phyloP scores from a whole-genome alignment of 2,113 vertebrate species.

The Panurus biarmicus region DNA sequence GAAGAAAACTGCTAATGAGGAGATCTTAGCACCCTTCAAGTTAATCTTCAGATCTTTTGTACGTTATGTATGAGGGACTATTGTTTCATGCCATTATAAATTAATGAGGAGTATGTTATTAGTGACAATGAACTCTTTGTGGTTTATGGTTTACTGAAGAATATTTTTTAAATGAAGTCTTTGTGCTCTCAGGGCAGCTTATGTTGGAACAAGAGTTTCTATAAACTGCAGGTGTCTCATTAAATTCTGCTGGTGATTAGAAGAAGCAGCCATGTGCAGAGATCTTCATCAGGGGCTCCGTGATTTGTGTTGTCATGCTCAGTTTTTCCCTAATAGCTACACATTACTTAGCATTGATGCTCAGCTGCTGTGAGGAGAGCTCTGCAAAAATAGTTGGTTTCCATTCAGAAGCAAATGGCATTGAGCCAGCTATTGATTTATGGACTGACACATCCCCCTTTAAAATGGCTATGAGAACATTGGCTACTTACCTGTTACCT shows the following conservation, averaged over 20 bases:
- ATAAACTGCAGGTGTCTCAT: constrained; percentile 57
- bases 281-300: constrained; percentile 11
- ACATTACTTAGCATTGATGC: not conserved
- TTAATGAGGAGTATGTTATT: constrained; percentile 3
- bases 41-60: not conserved
- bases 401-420: constrained; percentile 3
- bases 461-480: not conserved
- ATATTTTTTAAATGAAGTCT: constrained; percentile 2
- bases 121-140: constrained; percentile 20
- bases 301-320: constrained; percentile 34
- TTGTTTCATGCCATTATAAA: not conserved
- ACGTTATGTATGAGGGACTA: not conserved
- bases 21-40: not conserved
- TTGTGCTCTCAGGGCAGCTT: not conserved
- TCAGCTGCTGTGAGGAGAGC: constrained; percentile 2
- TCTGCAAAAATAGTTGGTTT: not conserved
- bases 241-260: constrained; percentile 52
- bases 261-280: constrained; percentile 43
- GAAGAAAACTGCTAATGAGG: not conserved
- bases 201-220: not conserved
- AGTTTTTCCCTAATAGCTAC: not conserved
- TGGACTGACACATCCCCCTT: not conserved
- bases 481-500: not conserved
- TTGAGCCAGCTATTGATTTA: not conserved
- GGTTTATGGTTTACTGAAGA: not conserved